Evolutionary conservation across 64 coral and sea anemone species (phyloP), one percentile per base, ranked within the genome.

Genomic region (Pachyseris speciosa): DNA sequence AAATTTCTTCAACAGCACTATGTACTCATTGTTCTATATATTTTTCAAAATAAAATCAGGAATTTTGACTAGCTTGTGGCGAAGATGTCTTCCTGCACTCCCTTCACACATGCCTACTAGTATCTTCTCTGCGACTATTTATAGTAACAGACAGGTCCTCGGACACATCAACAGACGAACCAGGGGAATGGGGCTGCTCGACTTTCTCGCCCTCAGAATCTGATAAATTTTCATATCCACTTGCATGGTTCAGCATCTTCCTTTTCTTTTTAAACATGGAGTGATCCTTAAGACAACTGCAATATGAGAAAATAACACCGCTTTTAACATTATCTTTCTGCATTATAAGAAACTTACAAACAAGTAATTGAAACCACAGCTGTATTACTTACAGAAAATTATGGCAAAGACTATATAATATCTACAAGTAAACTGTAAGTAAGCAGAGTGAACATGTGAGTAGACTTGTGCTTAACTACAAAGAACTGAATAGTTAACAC

Each of bases 201-300:
- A 61, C 52, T 63, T 38, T 20, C 19, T 51, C 73, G 9, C 30
- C 27, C 15, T 26, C 51, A 5, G 3, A 7, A 9, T 81, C 77
- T 37, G 31, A 24, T 60, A 61, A 61, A 20, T 37, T 61, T 63
- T 81, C 77, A 61, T 77, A 77, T 53, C 47, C 47, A 31, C 44
- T 52, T 30, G 74, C 25, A 32, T 30, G 4, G 10, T 39, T 61
- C 13, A 61, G 6, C 7, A 61, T 5, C 32, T 40, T 40, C 77
- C 77, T 81, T 63, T 26, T 37, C 33, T 58, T 57, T 61, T 22
- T 39, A 11, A 81, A 81, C 77, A 81, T 81, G 32, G 51, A 37
- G 16, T 60, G 77, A 57, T 81, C 77, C 40, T 40, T 81, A 5
- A 81, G 34, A 11, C 77, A 81, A 36, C 77, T 81, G 22, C 17